Base-by-base conservation (phyloP, 2,113 vertebrate species). In the Brachionichthys hirsutus region DNA sequence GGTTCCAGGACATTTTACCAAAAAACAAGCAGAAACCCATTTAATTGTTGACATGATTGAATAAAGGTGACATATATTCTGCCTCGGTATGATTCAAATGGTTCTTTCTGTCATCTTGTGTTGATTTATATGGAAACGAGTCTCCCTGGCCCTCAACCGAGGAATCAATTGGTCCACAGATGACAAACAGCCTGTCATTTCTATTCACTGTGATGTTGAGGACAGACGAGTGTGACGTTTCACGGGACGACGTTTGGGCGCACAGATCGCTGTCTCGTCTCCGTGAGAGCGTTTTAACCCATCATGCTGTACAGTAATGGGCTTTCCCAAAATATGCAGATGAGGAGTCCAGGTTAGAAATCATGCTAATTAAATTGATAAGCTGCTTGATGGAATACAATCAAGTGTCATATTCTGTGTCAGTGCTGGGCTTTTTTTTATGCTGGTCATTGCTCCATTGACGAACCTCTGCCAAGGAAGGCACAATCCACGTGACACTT, bases 201-300 rank as follows among this genome's bases (percentile, higher is more conserved):
- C 72, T 84, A 85, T 87, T 88, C 88, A 80, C 73, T 53, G 80
- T 56, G 85, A 82, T 69, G 76, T 57, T 54, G 80, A 76, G 75
- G 83, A 81, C 78, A 85, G 81, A 82, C 55, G 82, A 81, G 80
- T 89, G 90, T 79, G 87, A 90, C 82, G 87, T 89, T 91, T 91
- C 86, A 79, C 86, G 78, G 75, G 78, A 87, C 84, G 85, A 83
- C 66, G 70, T 74, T 86, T 78, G 82, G 77, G 80, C 80, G 76
- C 79, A 82, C 82, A 81, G 70, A 65, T 79, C 80, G 43, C 77
- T 56, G 70, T 63, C 78, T 70, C 0, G 56, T 68, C 47, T 53
- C 43, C 52, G 35, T 46, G 59, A 63, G 53, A 54, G 14, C 61
- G 63, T 54, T 66, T 75, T 68, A n/a, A 62, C 62, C 56, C 64